A percentile compares a stretch with the other conserved stretches of the same genome.
These are phyloP conservation scores for Pogonocichla stellata DNA, from an alignment of 2,113 vertebrate species.

Conservation along the genomic window DNA sequence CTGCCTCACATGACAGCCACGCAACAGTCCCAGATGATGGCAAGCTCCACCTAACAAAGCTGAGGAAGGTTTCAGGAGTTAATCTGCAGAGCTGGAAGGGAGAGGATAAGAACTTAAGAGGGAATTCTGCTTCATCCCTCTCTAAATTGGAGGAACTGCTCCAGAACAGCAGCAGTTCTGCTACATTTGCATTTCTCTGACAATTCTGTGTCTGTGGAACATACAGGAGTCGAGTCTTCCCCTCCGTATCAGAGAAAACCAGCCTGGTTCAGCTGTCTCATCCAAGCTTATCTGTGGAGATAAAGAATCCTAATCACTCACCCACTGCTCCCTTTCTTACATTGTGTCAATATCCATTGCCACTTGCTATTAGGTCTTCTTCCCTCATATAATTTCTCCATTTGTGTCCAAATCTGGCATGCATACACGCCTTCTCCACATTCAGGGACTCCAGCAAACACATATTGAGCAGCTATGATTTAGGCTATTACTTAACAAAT, in stretches of 20 bases:
- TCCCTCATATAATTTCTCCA: neutral
- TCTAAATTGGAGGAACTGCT: neutral
- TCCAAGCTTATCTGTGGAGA: neutral
- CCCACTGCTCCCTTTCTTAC: neutral
- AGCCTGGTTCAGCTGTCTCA: neutral
- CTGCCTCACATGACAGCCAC: neutral
- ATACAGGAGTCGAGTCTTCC: neutral
- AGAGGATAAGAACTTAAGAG: neutral
- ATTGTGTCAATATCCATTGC: slow-evolving; percentile 18
- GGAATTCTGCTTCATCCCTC: neutral
- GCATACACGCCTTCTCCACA: neutral
- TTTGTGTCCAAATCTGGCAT: neutral
- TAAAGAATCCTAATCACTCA: slow-evolving; percentile 9
- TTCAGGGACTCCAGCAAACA: neutral
- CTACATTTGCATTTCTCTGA: neutral
- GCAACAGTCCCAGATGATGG: neutral
- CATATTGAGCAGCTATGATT: neutral
- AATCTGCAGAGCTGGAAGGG: neutral
- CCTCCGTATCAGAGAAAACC: neutral
- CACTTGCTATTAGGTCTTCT: neutral
- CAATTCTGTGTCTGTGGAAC: neutral
- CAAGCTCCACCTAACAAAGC: neutral
- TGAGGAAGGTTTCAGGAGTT: neutral
- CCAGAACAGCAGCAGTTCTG: neutral
- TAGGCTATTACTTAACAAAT: neutral